phyloP scores from a whole-genome alignment of 2,888 invertebrate genomes.

The Xanthorhoe designata region DNA sequence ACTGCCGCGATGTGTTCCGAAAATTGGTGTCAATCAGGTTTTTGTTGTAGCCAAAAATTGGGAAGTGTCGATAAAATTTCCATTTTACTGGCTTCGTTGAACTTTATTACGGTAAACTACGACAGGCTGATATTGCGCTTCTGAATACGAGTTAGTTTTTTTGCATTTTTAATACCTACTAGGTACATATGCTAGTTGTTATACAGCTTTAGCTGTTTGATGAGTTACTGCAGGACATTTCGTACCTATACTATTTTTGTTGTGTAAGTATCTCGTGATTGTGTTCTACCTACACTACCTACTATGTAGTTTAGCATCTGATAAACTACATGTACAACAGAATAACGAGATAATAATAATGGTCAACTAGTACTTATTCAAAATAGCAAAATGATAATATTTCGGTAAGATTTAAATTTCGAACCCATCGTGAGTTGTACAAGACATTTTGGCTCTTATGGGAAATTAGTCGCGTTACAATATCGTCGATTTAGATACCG shows the following conservation, averaged over 20 bases:
- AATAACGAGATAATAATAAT: too few relatives aligned
- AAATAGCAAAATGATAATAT: too few relatives aligned
- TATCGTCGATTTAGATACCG: too few relatives aligned
- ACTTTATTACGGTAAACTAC: constrained; percentile 29
- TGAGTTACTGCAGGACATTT: not conserved
- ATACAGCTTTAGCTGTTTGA: not conserved
- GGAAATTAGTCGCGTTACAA: too few relatives aligned
- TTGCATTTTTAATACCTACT: not conserved
- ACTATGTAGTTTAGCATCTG: too few relatives aligned
- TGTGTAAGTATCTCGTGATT: too few relatives aligned
- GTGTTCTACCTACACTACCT: too few relatives aligned
- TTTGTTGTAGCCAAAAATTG: constrained; percentile 38
- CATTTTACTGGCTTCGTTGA: constrained; percentile 38
- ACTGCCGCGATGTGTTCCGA: constrained; percentile 47
- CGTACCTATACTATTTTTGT: not conserved
- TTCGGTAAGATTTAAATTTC: too few relatives aligned
- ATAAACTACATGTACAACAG: too few relatives aligned
- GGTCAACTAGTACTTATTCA: too few relatives aligned
- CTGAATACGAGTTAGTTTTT: constrained; percentile 16
- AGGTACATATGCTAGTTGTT: not conserved
- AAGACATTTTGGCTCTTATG: too few relatives aligned
- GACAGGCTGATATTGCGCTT: constrained; percentile 23
- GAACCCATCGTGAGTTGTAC: too few relatives aligned
- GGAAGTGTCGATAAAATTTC: constrained; percentile 37
- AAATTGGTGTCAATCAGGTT: constrained; percentile 50